These are phyloP conservation scores for Cairina moschata DNA, from an alignment of 2,113 vertebrate genomes.

Conservation along the genomic window DNA sequence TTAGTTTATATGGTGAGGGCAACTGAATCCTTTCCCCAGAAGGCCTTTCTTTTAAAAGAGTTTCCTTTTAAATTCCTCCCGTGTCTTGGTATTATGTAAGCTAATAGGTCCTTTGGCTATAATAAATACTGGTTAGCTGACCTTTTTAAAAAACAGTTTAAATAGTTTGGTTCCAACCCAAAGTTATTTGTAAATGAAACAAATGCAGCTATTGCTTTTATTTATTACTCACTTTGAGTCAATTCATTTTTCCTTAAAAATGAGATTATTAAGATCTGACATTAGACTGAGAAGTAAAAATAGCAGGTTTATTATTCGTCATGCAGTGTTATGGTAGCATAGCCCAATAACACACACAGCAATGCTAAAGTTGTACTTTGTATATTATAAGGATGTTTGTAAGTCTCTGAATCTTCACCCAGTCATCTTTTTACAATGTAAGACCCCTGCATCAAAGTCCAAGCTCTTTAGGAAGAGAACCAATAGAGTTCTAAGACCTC, in stretches of 20 bases:
- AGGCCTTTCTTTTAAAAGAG: conserved; percentile 5
- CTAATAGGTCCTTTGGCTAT: conserved; percentile 1
- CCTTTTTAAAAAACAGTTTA: conserved; percentile 49
- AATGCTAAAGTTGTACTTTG: neutral
- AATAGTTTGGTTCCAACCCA: conserved; percentile 44
- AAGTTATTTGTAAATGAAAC: conserved; percentile 61
- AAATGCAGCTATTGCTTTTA: conserved; percentile 19
- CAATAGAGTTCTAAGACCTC: neutral
- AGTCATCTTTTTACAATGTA: neutral
- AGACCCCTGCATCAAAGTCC: neutral
- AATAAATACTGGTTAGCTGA: conserved; percentile 51
- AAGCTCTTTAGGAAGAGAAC: neutral
- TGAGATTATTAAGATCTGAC: neutral
- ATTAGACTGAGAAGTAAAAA: neutral
- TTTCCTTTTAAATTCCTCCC: conserved; percentile 42
- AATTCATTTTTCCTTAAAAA: conserved; percentile 29
- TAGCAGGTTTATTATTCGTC: neutral
- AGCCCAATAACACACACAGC: neutral
- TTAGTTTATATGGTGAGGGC: neutral
- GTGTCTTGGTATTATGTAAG: conserved; percentile 52
- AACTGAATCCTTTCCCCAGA: neutral
- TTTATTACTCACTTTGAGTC: conserved; percentile 37
- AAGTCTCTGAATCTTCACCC: neutral
- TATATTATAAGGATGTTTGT: neutral
- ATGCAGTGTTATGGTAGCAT: neutral